Percentiles rank a stretch among this genome's conserved stretches.
Evolutionary conservation across 2,888 invertebrate genomes (phyloP).

Genomic region (Athalia rosae): DNA sequence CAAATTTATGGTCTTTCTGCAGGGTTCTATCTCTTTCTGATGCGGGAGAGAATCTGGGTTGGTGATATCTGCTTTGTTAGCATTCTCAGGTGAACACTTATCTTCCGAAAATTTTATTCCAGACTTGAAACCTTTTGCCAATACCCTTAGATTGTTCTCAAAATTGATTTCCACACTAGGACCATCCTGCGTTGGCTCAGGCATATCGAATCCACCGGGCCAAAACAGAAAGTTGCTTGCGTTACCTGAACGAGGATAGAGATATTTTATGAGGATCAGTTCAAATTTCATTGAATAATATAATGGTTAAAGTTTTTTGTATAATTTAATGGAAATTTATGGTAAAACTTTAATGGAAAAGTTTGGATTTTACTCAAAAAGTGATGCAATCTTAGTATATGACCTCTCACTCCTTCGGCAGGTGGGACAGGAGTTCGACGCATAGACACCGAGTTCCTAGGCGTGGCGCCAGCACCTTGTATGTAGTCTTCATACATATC

Average conservation of each 20-base stretch:
- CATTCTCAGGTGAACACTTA: conserved; percentile 63
- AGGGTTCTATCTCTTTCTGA: conserved; percentile 56
- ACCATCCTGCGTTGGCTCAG: conserved; percentile 70
- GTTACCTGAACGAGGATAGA: conserved; percentile 70
- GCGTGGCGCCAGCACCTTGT: conserved; percentile 79
- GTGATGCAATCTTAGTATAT: neutral
- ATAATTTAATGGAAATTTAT: conserved; percentile 1
- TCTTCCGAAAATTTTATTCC: conserved; percentile 67
- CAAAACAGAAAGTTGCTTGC: conserved; percentile 90
- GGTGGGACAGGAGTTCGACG: conserved; percentile 85
- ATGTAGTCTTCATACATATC: conserved; percentile 80
- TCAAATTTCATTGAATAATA: neutral
- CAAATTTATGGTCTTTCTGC: conserved; percentile 75
- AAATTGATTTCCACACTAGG: conserved; percentile 62
- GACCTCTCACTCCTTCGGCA: conserved; percentile 82
- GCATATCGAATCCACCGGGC: conserved; percentile 86
- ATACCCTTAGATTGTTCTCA: conserved; percentile 65
- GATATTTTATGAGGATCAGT: neutral
- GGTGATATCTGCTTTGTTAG: conserved; percentile 37
- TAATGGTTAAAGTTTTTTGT: neutral
- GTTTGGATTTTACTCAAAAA: neutral
- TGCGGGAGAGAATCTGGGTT: conserved; percentile 43
- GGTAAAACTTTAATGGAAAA: no score
- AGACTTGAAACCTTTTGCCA: conserved; percentile 64
- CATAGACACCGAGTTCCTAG: conserved; percentile 87